Base-by-base conservation (phyloP, 1,140 invertebrate species). In the Philotrypesis tridentata region DNA sequence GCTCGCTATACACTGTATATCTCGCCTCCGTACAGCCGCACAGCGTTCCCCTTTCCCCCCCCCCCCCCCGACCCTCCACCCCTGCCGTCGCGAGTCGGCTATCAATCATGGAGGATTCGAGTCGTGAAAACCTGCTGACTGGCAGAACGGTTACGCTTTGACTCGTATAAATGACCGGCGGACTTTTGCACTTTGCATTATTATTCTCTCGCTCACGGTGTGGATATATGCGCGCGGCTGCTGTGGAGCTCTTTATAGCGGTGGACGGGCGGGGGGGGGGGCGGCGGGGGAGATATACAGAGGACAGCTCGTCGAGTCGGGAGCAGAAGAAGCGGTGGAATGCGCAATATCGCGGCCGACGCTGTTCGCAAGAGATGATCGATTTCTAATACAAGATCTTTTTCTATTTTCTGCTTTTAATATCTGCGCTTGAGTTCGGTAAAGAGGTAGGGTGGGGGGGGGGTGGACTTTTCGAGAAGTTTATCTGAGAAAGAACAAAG, bases 101-200 rank as follows among this genome's bases (percentile, higher is more conserved):
- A 73, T 73, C 71, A 75, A 75, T 75, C 73, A 75, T 37, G 27
- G 29, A 6, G 71, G 43, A 12, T 29, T 55, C 25, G 8, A 29
- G 74, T 84, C 60, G 67, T 60, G 78, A 73, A 84, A 73, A 79
- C 14, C 73, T 43, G 77, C 65, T 83, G 83, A 83, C 82, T 76
- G 70, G 77, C 77, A 29, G 37, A 68, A 40, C 82, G 76, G 81
- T 84, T 84, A 83, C 78, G 63, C 74, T 83, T 70, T 84, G 81
- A 84, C 82, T 84, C 71, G 55, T 79, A 84, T 83, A 84, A 84
- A 84, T 84, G 77, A 82, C 14, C 61, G 48, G 48, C 21, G 17
- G 48, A 67, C 11, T 77, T 43, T 77, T 27, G 27, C 33, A 27
- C 71, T 73, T 63, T 61, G 55, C 55, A 75, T 75, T 75, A 75